A percentile compares a stretch with the other conserved stretches of the same genome.
These are phyloP conservation scores for Chrysaora quinquecirrha DNA, from an alignment of 30 jellyfish, hydroid and myxozoan species.

Conservation along the genomic window DNA sequence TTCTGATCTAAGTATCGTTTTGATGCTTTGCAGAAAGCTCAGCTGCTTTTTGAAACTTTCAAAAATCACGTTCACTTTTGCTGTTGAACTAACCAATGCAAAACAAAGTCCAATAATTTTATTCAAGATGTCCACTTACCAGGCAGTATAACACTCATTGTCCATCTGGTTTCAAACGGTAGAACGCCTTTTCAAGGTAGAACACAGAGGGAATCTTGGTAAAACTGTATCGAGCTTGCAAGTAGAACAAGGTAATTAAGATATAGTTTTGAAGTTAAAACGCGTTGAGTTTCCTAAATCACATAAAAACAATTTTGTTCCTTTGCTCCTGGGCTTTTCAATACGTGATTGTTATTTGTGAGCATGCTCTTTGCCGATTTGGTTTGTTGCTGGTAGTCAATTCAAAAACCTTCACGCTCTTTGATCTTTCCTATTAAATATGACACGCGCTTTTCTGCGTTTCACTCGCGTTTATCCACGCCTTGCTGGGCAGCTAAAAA, in stretches of 20 bases:
- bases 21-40: no score
- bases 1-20: no score
- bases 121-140: no score
- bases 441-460: slow-evolving; percentile 13
- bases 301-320: not conserved
- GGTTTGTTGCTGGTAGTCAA: slow-evolving; percentile 47
- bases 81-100: no score
- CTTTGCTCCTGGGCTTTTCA: slow-evolving; percentile 25
- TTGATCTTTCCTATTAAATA: slow-evolving; percentile 18
- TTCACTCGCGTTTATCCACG: not conserved
- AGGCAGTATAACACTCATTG: no score
- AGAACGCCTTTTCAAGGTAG: no score
- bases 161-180: no score
- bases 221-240: not conserved
- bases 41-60: no score
- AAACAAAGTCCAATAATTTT: no score
- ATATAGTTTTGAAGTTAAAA: not conserved
- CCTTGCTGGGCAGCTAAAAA: no score
- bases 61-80: no score
- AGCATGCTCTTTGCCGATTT: slow-evolving; percentile 54
- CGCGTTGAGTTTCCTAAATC: not conserved
- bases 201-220: no score
- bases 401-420: slow-evolving; percentile 68
- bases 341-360: slow-evolving; percentile 69
- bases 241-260: not conserved